Evolutionary conservation across 2,888 invertebrate genomes (phyloP).

Genomic region (Drosophila hamatofila): DNA sequence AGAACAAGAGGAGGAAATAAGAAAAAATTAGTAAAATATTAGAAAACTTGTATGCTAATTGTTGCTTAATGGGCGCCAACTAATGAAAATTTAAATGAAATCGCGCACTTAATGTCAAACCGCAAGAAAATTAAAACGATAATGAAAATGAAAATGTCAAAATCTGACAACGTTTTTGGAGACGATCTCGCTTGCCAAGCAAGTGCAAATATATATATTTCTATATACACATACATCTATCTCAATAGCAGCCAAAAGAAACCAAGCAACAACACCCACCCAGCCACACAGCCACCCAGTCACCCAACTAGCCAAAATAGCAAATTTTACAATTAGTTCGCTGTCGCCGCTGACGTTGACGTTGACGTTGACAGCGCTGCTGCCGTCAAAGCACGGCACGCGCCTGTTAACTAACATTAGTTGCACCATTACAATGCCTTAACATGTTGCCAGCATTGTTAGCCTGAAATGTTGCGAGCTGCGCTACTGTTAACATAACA

Average conservation of each 20-base stretch:
- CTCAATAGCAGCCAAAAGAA: slow-evolving; percentile 2
- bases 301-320: slow-evolving; percentile 26
- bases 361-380: slow-evolving; percentile 27
- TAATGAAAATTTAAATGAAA: slow-evolving; percentile 11
- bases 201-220: slow-evolving; percentile 41
- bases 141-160: slow-evolving; percentile 69
- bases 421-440: neutral
- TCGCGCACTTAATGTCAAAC: slow-evolving; percentile 62
- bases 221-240: neutral
- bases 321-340: slow-evolving; percentile 63
- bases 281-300: neutral
- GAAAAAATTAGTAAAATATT: neutral
- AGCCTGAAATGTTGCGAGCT: slow-evolving; percentile 5
- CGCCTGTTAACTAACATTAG: slow-evolving; percentile 21
- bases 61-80: slow-evolving; percentile 5
- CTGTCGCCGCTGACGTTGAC: slow-evolving; percentile 33
- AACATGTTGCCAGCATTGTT: slow-evolving; percentile 13
- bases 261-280: slow-evolving; percentile 1
- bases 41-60: slow-evolving; percentile 24
- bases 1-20: slow-evolving; percentile 29
- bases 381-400: slow-evolving; percentile 41
- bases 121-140: slow-evolving; percentile 14
- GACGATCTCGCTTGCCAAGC: slow-evolving; percentile 40
- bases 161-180: slow-evolving; percentile 39
- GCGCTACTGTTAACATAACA: neutral